A percentile compares a stretch with the other conserved stretches of the same genome.
phyloP scores from a whole-genome alignment of 2,888 invertebrate genomes.

The Pseudococcus longispinus region DNA sequence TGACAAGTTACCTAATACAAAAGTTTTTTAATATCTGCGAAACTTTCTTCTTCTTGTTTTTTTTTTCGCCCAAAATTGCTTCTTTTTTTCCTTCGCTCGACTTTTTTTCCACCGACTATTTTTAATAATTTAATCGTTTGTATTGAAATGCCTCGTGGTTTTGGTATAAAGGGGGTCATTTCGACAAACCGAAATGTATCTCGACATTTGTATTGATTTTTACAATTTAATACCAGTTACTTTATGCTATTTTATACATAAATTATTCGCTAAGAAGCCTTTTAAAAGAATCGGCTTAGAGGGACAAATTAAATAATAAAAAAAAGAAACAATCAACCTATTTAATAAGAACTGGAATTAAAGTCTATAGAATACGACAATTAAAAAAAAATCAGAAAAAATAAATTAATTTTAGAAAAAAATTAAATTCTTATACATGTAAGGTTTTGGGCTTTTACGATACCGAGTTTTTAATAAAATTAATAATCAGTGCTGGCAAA shows the following conservation, averaged over 20 bases:
- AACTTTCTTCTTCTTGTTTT: background rate
- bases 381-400: background rate
- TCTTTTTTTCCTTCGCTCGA: no score
- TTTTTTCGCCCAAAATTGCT: background rate
- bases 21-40: slow-evolving; percentile 4
- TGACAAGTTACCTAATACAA: background rate
- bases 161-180: background rate
- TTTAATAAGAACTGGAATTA: background rate
- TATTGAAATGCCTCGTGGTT: background rate
- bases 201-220: background rate
- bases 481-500: background rate
- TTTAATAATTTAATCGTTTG: slow-evolving; percentile 7
- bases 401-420: background rate
- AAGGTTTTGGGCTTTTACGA: background rate
- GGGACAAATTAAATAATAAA: background rate
- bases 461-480: background rate
- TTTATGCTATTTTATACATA: background rate
- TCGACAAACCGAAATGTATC: background rate
- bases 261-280: background rate
- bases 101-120: background rate
- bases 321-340: background rate
- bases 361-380: background rate
- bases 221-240: background rate
- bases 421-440: background rate
- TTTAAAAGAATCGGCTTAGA: background rate